Evolutionary conservation across 2,888 invertebrate species (phyloP), one percentile per base, ranked within the genome.

Genomic region (Sepiola atlantica): DNA sequence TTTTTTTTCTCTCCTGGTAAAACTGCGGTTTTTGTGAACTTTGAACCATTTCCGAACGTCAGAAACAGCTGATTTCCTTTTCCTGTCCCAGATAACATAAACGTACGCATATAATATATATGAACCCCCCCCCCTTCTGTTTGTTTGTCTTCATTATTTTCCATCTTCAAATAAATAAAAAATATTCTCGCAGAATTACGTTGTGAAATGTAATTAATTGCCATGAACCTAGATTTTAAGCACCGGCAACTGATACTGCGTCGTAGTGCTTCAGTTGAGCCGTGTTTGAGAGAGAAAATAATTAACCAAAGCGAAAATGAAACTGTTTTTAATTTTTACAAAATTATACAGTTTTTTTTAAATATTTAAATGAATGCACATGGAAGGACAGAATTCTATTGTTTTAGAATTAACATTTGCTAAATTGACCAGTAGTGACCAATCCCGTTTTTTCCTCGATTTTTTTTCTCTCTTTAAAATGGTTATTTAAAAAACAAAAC

Each of bases 21-120:
- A 57, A 57, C 21, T 16, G 20, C 24, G n/a, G n/a, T 28, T 10
- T 14, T 28, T 28, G n/a, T 77, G 77, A 77, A 77, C 77, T 77
- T 77, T 77, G 77, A 77, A 77, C 77, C n/a, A 77, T 77, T 77
- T n/a, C 16, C n/a, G 16, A 77, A 77, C n/a, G 16, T 77, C 45
- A 45, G 32, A 77, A 77, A 77, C 77, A 77, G 77, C 77, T 77
- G 77, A 77, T 77, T 77, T 77, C 77, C 77, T 77, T 77, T 77
- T 77, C 77, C 77, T 77, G 77, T 18, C n/a, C 32, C n/a, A n/a
- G 77, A 77, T 77, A n/a, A 10, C 21, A 61, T 61, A 61, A 21
- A 20, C 21, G 24, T 6, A 20, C 8, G 8, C 1, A 0, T 61
- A 61, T 21, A 45, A 45, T 8, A 45, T 45, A 45, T 8, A 45